These are phyloP conservation scores for Oreortyx pictus DNA, from an alignment of 2,797 vertebrate species.

Conservation along the genomic window DNA sequence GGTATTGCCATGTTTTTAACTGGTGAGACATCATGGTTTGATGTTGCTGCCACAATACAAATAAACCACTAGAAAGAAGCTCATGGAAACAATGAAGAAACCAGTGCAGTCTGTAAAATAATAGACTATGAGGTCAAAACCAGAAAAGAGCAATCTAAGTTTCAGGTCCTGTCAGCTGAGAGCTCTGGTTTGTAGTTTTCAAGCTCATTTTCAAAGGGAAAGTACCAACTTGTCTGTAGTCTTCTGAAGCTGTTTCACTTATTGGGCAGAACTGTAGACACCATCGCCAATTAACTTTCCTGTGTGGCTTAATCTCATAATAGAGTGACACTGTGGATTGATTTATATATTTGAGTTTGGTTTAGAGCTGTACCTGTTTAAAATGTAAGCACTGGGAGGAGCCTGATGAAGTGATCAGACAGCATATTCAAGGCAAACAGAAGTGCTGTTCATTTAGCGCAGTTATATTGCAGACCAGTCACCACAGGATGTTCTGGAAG, in stretches of 20 bases:
- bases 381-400: background rate
- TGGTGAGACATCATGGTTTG: background rate
- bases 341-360: background rate
- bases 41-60: background rate
- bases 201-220: conserved; percentile 13
- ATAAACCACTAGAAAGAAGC: background rate
- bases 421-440: background rate
- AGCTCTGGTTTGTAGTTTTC: conserved; percentile 32
- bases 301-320: background rate
- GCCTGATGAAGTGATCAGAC: background rate
- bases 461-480: background rate
- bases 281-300: background rate
- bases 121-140: conserved; percentile 7
- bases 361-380: background rate
- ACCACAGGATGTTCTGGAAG: background rate
- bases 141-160: background rate
- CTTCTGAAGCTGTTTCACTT: background rate
- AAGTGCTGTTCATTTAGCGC: background rate
- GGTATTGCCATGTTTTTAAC: background rate
- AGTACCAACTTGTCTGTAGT: background rate
- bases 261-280: background rate
- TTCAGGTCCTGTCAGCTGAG: background rate
- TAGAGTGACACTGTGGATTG: too few relatives aligned
- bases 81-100: conserved; percentile 4
- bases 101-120: background rate